Evolutionary conservation across 2,797 vertebrate genomes (phyloP), one percentile per base, ranked within the genome.

Genomic region (Hafferia zeledoni): DNA sequence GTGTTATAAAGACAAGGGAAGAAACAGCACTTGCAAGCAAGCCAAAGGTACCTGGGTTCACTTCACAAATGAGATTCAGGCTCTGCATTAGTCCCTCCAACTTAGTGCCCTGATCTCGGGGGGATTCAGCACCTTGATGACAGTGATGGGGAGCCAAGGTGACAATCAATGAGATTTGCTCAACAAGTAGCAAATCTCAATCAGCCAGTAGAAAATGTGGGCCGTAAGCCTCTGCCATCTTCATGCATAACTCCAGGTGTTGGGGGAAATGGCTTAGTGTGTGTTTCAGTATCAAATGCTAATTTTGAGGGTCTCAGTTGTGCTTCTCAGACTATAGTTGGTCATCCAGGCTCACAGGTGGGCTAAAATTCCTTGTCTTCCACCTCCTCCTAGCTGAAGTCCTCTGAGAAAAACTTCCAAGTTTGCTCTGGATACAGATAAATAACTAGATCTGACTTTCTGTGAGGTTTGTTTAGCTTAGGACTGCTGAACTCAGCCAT

Each of bases 61-160:
- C 41, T 27, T 69, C 44, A 55, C 9, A 41, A 35, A 37, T 1
- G 3, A n/a, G 14, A 43, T 64, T 79, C 61, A 41, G 63, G 18
- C 17, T 49, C 9, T 9, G 10, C 7, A 1, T 61, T 37, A 59
- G 12, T 18, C 28, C 46, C 17, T 47, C 30, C 9, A 24, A 9
- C 7, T 13, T 68, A 43, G 20, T 52, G 24, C 18, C 35, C 59
- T 43, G 25, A 53, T 11, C 23, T 7, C 0, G 0, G 7, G 2
- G 31, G 11, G 2, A 59, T 55, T 89, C 27, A 35, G 39, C 31
- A 33, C 23, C 33, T 31, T 3, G 2, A 11, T 24, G 22, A 63
- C 1, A 1, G 5, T 19, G 28, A 23, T 25, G 7, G 22, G 28
- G 25, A 83, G 12, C 1, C 0, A 4, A 88, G 19, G 31, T 23